Percentiles rank a stretch among this genome's conserved stretches.
Conservation (phyloP, 2,888 invertebrate species). For the Chorisops tibialis region DNA sequence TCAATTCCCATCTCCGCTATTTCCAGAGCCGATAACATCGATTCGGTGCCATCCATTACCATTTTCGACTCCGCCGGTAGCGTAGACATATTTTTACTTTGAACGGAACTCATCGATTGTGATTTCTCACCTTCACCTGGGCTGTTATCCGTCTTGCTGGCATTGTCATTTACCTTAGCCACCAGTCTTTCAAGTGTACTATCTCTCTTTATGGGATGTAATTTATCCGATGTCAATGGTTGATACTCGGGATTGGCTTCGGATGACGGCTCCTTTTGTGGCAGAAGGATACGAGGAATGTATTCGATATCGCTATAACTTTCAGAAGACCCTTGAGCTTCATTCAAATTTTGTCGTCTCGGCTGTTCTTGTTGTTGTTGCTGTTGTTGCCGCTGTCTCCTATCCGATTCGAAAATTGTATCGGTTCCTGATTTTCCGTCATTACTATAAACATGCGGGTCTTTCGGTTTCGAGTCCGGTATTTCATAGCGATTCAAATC, state of each 20-base stretch:
- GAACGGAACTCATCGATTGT: conserved; percentile 8
- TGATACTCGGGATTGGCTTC: conserved; percentile 12
- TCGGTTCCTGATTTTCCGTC: background rate
- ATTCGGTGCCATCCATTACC: conserved; percentile 15
- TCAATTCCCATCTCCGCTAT: conserved; percentile 12
- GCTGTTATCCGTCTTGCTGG: conserved; percentile 23
- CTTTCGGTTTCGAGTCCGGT: background rate
- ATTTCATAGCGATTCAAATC: conserved; percentile 28
- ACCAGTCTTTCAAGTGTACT: conserved; percentile 24
- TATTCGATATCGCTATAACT: background rate
- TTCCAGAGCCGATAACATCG: conserved; percentile 6
- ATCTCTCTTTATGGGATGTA: conserved; percentile 28
- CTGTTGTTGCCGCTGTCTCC: background rate
- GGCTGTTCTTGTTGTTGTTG: too few relatives aligned
- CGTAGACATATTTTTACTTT: conserved; percentile 17
- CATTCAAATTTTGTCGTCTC: conserved; percentile 21
- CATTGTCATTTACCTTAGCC: conserved; percentile 27
- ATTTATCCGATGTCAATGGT: conserved; percentile 29
- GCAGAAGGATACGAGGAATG: background rate
- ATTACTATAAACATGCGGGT: conserved; percentile 2
- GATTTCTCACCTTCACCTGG: conserved; percentile 25
- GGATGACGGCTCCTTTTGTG: background rate
- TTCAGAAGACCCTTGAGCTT: conserved; percentile 14
- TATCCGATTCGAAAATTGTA: conserved; percentile 9
- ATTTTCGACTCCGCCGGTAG: conserved; percentile 3